phyloP scores from a whole-genome alignment of 2,888 invertebrate genomes.

The Ophion costatus region DNA sequence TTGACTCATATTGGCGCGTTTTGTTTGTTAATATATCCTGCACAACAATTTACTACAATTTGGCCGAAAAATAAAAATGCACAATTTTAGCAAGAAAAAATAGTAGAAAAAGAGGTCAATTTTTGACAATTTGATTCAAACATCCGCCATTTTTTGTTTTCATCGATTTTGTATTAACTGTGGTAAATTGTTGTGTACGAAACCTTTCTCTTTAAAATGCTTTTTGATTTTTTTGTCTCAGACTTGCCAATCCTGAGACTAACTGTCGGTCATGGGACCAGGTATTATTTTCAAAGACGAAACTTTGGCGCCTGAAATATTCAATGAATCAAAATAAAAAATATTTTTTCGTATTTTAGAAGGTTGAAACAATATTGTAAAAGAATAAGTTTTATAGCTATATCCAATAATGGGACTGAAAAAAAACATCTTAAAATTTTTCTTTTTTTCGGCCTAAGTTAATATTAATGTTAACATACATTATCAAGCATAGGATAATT shows the following conservation, averaged over 20 bases:
- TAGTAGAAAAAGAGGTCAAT: neutral
- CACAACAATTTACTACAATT: neutral
- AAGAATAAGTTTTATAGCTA: neutral
- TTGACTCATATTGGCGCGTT: neutral
- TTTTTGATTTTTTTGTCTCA: neutral
- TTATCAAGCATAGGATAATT: neutral
- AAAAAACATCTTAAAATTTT: neutral
- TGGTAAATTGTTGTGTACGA: no score
- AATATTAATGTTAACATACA: neutral
- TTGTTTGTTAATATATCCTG: neutral
- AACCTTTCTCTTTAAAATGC: no score
- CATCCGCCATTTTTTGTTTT: neutral
- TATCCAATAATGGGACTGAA: neutral
- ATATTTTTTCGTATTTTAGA: neutral
- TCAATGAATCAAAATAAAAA: neutral
- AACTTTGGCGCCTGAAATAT: neutral
- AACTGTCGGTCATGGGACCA: neutral
- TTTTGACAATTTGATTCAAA: neutral
- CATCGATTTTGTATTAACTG: no score
- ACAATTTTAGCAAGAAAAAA: neutral
- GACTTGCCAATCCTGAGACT: neutral
- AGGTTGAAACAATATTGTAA: neutral
- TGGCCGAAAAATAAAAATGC: neutral
- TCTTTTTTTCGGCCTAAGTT: neutral
- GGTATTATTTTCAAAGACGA: neutral